Base-by-base conservation (phyloP, 2,113 vertebrate genomes). In the Psephotus haematonotus region DNA sequence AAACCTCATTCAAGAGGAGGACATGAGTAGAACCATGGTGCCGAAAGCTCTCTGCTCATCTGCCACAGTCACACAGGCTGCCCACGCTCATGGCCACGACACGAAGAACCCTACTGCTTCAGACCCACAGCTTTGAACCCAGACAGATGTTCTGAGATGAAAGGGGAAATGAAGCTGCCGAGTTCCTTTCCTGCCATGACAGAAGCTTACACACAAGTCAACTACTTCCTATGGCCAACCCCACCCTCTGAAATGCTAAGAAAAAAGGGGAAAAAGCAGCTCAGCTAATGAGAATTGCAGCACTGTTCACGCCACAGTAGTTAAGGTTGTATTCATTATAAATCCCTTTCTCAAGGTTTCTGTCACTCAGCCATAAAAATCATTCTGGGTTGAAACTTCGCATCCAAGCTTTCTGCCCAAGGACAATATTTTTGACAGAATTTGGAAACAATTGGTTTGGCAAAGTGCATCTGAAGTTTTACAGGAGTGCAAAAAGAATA, bases 381-480 rank as follows among this genome's bases (percentile, higher is more conserved):
- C 76, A 84, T 95, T 93, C 91, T 90, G 86, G 81, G 57, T 24
- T 95, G 95, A 95, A 95, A 90, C 81, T 88, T 70, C 97, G 88
- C 95, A 89, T 96, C 78, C 90, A 91, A 97, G 83, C 80, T 87
- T 82, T 74, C 92, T 96, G 93, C 96, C 95, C 96, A 96, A 97
- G 78, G 92, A 96, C 91, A 96, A 95, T 90, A 97, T 97, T 97
- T 97, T 93, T 93, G 90, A 96, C 85, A 95, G 88, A 95, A 96
- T 92, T 96, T 97, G 95, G 95, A 97, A 96, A 97, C 96, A 97
- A 96, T 97, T 94, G 90, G 87, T 96, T 97, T 97, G 96, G 96
- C 97, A 93, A 92, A 86, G 78, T 0, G 4, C 39, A 82, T 53
- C 78, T 57, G 9, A 92, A 95, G 75, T 77, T 95, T 94, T 63